phyloP scores from a whole-genome alignment of 2,888 invertebrate species.

The Eupithecia exiguata region DNA sequence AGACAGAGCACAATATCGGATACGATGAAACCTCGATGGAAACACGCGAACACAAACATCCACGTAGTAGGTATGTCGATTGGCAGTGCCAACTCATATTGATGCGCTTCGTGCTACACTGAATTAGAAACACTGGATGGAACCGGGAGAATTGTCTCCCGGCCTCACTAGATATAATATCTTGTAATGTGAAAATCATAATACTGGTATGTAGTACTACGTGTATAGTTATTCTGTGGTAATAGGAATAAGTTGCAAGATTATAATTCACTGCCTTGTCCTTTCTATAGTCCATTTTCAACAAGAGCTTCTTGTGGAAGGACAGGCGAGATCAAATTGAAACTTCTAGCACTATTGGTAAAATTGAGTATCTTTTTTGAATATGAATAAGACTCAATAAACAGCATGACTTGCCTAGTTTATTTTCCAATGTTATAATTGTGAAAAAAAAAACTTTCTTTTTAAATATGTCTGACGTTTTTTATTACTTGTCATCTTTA shows the following conservation, averaged over 20 bases:
- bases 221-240: background rate
- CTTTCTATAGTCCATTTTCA: background rate
- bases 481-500: too few species aligned
- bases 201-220: too few species aligned
- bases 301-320: background rate
- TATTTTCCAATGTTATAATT: too few species aligned
- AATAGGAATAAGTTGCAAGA: background rate
- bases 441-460: too few species aligned
- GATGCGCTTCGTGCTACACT: conserved; percentile 14
- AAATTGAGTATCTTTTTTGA: too few species aligned
- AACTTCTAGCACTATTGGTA: background rate
- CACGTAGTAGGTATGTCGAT: conserved; percentile 27
- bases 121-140: conserved; percentile 15
- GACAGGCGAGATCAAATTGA: background rate
- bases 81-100: conserved; percentile 24
- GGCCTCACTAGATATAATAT: background rate
- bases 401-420: too few species aligned
- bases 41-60: conserved; percentile 26
- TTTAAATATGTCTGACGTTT: too few species aligned
- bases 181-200: background rate
- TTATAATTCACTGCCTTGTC: background rate
- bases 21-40: conserved; percentile 20
- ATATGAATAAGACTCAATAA: too few species aligned
- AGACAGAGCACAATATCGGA: conserved; percentile 15
- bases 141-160: background rate